Evolutionary conservation across 2,113 vertebrate species (phyloP).

Genomic region (Sitta europaea): DNA sequence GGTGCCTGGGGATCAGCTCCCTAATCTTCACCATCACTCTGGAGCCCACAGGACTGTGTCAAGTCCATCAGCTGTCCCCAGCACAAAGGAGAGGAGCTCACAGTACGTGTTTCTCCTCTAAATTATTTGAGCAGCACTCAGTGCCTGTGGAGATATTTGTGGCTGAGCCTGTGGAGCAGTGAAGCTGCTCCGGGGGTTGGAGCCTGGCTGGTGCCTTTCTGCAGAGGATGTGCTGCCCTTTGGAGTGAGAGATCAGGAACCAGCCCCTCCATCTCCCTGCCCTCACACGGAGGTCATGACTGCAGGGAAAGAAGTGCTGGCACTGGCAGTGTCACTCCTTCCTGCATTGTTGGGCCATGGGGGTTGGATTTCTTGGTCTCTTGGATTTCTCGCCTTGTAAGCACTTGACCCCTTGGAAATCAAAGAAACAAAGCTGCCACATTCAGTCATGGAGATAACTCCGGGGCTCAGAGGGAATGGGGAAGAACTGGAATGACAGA

Average conservation of each 20-base stretch:
- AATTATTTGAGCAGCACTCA: rapidly evolving
- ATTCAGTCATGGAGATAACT: neutral
- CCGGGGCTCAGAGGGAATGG: rapidly evolving
- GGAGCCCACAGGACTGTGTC: rapidly evolving
- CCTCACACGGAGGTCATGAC: neutral
- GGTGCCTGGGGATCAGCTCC: neutral
- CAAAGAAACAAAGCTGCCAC: neutral
- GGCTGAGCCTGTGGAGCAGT: neutral
- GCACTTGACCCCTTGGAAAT: neutral
- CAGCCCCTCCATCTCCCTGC: neutral
- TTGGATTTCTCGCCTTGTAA: neutral
- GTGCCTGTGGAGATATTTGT: neutral
- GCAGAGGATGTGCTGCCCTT: neutral
- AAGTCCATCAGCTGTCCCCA: neutral
- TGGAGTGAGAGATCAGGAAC: neutral
- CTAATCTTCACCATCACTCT: neutral
- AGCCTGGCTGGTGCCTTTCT: neutral
- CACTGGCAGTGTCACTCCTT: neutral
- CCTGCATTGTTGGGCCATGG: neutral
- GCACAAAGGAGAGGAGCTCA: neutral
- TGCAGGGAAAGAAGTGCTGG: neutral
- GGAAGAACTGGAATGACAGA: neutral
- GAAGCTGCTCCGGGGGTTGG: neutral
- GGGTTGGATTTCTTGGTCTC: neutral
- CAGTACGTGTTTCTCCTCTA: neutral